Evolutionary conservation across 2,888 invertebrate species (phyloP).

Genomic region (Dromius quadrimaculatus): DNA sequence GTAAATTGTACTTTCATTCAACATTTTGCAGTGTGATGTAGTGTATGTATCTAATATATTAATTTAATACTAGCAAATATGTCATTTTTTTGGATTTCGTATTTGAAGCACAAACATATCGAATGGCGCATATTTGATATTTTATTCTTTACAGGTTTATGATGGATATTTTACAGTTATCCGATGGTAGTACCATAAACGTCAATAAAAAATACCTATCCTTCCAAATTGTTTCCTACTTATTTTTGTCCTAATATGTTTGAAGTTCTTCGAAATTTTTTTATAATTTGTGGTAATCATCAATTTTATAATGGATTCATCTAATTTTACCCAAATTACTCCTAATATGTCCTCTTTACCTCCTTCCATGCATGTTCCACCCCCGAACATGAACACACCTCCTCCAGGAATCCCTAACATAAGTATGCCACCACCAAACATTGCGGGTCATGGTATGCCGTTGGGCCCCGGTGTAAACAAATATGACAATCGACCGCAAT

Average conservation of each 20-base stretch:
- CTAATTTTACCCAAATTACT: slow-evolving; percentile 55
- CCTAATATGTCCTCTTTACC: slow-evolving; percentile 67
- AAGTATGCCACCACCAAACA: slow-evolving; percentile 59
- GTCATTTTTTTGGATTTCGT: neutral
- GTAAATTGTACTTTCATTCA: slow-evolving; percentile 9
- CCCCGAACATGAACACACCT: slow-evolving; percentile 67
- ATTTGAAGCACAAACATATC: neutral
- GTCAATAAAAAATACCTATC: slow-evolving; percentile 3
- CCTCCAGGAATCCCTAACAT: slow-evolving; percentile 60
- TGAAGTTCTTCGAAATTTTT: neutral
- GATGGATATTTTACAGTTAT: slow-evolving; percentile 17
- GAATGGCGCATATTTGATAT: slow-evolving; percentile 2
- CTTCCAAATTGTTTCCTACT: neutral
- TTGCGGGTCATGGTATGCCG: slow-evolving; percentile 58
- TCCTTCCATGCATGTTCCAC: slow-evolving; percentile 57
- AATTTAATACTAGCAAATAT: slow-evolving; percentile 7
- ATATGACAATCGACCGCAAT: slow-evolving; percentile 53
- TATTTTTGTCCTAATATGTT: slow-evolving; percentile 24
- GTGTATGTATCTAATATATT: slow-evolving; percentile 27
- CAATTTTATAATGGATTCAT: slow-evolving; percentile 42
- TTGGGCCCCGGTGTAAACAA: slow-evolving; percentile 49
- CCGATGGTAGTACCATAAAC: neutral
- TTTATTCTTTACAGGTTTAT: slow-evolving; percentile 24
- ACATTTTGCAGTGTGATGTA: slow-evolving; percentile 27
- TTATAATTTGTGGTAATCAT: slow-evolving; percentile 16